These are phyloP conservation scores for Eclectus roratus DNA, from an alignment of 2,113 vertebrate species.

Conservation along the genomic window DNA sequence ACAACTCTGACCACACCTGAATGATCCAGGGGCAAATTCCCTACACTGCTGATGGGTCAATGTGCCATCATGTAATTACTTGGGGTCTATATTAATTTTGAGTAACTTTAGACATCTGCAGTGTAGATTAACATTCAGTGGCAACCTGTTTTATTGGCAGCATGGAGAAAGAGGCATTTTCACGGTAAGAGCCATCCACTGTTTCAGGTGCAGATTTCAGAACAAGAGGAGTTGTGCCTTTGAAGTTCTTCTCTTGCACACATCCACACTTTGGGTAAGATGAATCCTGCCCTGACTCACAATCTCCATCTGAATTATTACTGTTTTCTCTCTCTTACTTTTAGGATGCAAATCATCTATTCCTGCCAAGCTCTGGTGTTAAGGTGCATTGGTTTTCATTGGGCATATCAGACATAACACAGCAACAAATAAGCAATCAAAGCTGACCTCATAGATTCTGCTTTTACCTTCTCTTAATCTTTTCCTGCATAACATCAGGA, in stretches of 20 bases:
- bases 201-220: background rate
- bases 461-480: background rate
- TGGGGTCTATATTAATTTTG: background rate
- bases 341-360: background rate
- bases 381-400: background rate
- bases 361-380: background rate
- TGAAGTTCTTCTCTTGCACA: background rate
- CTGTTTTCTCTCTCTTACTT: background rate
- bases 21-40: background rate
- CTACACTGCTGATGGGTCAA: background rate
- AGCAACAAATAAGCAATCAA: slow-evolving; percentile 2
- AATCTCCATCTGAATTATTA: background rate
- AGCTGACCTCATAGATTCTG: background rate
- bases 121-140: background rate
- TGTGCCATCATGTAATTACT: background rate
- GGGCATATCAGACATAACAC: background rate
- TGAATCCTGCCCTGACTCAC: background rate
- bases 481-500: background rate
- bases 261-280: background rate
- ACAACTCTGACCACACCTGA: background rate
- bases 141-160: background rate
- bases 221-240: background rate
- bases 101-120: background rate
- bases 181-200: background rate
- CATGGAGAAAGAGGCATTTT: background rate